Evolutionary conservation across 2,113 vertebrate species (phyloP).

Genomic region (Zosterops lateralis): DNA sequence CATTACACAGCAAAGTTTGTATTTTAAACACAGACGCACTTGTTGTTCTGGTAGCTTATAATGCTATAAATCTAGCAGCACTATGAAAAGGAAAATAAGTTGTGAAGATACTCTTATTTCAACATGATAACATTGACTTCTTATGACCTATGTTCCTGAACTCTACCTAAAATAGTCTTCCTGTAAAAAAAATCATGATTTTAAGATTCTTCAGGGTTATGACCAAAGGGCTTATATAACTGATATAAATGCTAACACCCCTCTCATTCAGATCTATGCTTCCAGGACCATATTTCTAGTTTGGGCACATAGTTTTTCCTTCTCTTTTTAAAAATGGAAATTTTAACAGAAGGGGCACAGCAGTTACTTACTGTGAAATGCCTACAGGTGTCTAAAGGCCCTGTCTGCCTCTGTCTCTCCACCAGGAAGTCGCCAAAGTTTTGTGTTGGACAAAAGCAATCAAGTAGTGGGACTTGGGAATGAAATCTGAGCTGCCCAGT

Average conservation of each 20-base stretch:
- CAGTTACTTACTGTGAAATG: not conserved
- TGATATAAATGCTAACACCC: not conserved
- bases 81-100: not conserved
- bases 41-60: not conserved
- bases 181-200: not conserved
- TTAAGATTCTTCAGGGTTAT: not conserved
- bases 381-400: not conserved
- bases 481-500: not conserved
- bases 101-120: not conserved
- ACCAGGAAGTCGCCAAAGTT: not conserved
- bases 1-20: constrained; percentile 18
- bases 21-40: constrained; percentile 37
- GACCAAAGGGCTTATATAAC: not conserved
- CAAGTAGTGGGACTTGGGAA: not conserved
- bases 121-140: not conserved
- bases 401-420: not conserved
- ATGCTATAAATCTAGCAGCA: constrained; percentile 5
- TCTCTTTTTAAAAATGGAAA: not conserved
- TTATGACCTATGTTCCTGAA: not conserved
- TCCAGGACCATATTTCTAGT: not conserved
- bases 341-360: not conserved
- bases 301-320: not conserved
- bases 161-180: not conserved
- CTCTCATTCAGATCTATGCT: not conserved
- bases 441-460: not conserved